phyloP scores from a whole-genome alignment of 53 echinoderm and acorn worm species.

The Mesocentrotus franciscanus region DNA sequence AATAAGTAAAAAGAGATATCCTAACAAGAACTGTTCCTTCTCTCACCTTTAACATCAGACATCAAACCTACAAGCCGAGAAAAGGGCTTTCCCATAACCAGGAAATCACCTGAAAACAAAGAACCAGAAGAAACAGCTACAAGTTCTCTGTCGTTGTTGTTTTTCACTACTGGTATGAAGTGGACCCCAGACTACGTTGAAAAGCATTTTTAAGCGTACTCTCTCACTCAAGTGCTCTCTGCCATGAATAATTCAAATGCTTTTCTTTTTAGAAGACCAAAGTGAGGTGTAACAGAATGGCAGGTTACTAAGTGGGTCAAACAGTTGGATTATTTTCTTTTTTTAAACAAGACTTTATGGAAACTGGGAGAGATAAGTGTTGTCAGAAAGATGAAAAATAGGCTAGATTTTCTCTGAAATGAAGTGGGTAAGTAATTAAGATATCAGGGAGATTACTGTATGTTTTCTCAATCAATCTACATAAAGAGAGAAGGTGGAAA shows the following conservation, averaged over 20 bases:
- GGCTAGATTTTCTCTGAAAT: background rate
- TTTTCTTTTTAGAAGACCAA: conserved; percentile 24
- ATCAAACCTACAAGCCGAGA: no score
- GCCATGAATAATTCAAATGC: conserved; percentile 22
- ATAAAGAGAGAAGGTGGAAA: background rate
- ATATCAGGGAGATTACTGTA: background rate
- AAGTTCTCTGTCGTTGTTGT: background rate
- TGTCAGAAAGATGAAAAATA: background rate
- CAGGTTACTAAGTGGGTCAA: conserved; percentile 39
- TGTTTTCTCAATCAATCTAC: background rate
- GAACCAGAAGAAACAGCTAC: background rate
- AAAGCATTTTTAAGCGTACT: background rate
- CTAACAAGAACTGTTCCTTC: no score
- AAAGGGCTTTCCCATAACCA: background rate
- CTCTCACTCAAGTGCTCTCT: conserved; percentile 14
- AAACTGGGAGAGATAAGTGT: background rate
- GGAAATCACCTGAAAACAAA: background rate
- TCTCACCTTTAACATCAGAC: no score
- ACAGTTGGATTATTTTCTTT: background rate
- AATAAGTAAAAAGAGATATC: no score
- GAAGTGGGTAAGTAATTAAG: background rate
- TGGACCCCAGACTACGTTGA: conserved; percentile 1
- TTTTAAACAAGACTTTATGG: background rate
- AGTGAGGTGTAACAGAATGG: conserved; percentile 19
- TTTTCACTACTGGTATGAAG: background rate